phyloP scores from a whole-genome alignment of 1,140 invertebrate genomes.

The Diachasmimorpha longicaudata region DNA sequence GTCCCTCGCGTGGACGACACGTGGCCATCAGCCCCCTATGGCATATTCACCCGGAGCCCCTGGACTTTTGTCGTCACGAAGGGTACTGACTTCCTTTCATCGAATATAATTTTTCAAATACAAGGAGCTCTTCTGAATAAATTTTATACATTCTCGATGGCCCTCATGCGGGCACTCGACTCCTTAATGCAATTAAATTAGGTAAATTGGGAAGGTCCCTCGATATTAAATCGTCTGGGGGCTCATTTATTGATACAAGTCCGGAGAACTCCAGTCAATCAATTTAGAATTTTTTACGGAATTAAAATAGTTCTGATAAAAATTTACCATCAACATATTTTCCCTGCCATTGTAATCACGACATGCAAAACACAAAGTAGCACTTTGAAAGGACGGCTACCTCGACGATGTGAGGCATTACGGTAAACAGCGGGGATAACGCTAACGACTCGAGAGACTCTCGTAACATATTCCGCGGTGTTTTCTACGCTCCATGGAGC shows the following conservation, averaged over 20 bases:
- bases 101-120: not conserved
- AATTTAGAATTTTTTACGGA: too few species aligned
- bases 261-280: too few species aligned
- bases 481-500: conserved; percentile 14
- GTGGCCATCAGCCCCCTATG: conserved; percentile 24
- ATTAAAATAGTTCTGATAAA: too few species aligned
- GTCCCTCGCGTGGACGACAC: conserved; percentile 31
- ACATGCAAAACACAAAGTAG: not conserved
- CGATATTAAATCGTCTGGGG: not conserved
- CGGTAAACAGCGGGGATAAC: conserved; percentile 7
- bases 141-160: not conserved
- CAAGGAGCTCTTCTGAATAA: not conserved
- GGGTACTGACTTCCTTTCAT: not conserved
- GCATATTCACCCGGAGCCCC: conserved; percentile 1
- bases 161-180: conserved; percentile 4
- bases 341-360: too few species aligned
- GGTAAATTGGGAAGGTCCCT: not conserved
- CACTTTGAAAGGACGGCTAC: not conserved
- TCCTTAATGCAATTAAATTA: not conserved
- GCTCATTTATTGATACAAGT: not conserved
- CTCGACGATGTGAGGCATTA: conserved; percentile 10
- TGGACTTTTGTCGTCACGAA: conserved; percentile 11
- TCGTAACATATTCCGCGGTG: not conserved
- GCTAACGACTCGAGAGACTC: conserved; percentile 1
- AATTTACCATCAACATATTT: too few species aligned